Conservation (phyloP, 1,140 invertebrate genomes). For the Meloidogyne floridensis region DNA sequence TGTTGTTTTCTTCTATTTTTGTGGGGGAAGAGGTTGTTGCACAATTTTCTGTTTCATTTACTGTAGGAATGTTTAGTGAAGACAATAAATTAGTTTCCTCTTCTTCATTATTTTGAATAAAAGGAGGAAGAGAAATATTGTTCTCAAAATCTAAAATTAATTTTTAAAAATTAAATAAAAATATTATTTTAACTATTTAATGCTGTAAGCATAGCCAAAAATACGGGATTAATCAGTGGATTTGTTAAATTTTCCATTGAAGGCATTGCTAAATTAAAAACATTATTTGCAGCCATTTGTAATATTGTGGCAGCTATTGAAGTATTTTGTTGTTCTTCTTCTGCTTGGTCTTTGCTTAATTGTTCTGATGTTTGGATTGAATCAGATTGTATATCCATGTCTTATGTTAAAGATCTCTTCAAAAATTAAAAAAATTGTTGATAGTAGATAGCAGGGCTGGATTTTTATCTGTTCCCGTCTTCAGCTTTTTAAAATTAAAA, state of each 20-base stretch:
- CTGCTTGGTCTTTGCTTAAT: background rate
- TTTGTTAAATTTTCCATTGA: background rate
- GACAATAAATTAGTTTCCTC: background rate
- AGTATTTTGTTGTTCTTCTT: background rate
- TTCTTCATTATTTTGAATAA: background rate
- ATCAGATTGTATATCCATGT: too few species aligned
- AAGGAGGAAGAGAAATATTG: background rate
- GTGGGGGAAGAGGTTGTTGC: too few species aligned
- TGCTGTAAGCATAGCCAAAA: background rate
- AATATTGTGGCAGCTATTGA: background rate
- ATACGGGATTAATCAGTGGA: background rate
- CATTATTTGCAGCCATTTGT: constrained; percentile 9
- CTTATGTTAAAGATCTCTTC: too few species aligned
- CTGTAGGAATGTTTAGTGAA: too few species aligned
- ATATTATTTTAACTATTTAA: background rate
- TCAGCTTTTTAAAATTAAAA: too few species aligned
- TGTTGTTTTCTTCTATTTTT: too few species aligned
- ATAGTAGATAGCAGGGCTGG: too few species aligned
- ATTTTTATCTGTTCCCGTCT: too few species aligned
- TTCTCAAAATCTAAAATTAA: background rate
- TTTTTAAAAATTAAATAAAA: background rate
- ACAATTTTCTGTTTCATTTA: too few species aligned
- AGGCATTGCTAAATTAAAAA: background rate
- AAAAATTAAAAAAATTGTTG: too few species aligned
- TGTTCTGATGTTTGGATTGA: background rate